Conservation (phyloP, 2,113 vertebrate genomes). For the Myrmecophaga tridactyla region DNA sequence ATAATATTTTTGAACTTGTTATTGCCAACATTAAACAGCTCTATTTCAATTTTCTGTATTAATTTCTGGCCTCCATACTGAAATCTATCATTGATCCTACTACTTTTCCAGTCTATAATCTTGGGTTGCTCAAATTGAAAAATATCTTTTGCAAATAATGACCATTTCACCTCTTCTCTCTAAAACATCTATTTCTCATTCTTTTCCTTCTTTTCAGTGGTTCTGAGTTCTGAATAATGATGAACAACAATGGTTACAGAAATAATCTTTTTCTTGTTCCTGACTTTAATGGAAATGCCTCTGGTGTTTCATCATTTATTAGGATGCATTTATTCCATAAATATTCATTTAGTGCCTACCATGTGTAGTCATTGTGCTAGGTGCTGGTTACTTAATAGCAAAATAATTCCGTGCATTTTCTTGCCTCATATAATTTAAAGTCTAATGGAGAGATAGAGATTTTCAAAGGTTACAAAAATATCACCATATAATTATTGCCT, state of each 20-base stretch:
- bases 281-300: not conserved
- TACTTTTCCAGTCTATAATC: not conserved
- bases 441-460: not conserved
- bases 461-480: not conserved
- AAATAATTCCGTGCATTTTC: not conserved
- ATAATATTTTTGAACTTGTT: not conserved
- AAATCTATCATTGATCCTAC: not conserved
- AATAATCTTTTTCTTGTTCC: not conserved
- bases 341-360: not conserved
- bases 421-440: not conserved
- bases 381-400: not conserved
- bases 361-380: not conserved
- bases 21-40: not conserved
- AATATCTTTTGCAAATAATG: not conserved
- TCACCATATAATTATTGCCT: not conserved
- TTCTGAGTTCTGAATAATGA: not conserved
- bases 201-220: not conserved
- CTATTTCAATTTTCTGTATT: not conserved
- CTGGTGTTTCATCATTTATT: not conserved
- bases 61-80: not conserved
- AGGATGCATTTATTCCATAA: not conserved
- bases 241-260: not conserved
- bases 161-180: not conserved
- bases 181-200: not conserved
- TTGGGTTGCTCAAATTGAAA: not conserved